Evolutionary conservation across 2,113 vertebrate species (phyloP).

Genomic region (Callocephalon fimbriatum): DNA sequence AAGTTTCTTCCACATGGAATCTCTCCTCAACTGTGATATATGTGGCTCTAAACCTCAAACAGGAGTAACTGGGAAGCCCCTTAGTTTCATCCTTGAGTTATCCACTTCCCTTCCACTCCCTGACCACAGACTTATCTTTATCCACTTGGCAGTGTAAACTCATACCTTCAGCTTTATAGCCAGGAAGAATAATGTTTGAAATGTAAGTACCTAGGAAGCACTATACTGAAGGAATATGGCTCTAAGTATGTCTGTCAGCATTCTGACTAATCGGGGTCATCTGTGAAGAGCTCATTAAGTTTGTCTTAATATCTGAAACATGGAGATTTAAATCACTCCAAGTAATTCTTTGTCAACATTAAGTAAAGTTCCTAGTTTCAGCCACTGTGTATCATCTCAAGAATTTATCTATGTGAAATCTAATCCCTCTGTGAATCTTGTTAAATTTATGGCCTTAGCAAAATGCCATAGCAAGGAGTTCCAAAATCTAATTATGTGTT

Average conservation of each 20-base stretch:
- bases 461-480: slow-evolving; percentile 17
- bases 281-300: not conserved
- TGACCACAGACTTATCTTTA: not conserved
- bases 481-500: slow-evolving; percentile 59
- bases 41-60: not conserved
- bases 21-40: not conserved
- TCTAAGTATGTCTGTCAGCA: not conserved
- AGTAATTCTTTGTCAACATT: slow-evolving; percentile 44
- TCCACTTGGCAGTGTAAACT: not conserved
- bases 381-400: not conserved
- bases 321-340: slow-evolving; percentile 22
- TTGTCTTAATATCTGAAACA: slow-evolving; percentile 24
- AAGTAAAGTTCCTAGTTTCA: slow-evolving; percentile 43
- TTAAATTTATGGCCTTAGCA: slow-evolving; percentile 51
- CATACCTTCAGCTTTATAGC: not conserved
- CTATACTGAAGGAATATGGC: not conserved
- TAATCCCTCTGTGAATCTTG: slow-evolving; percentile 34
- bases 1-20: not conserved
- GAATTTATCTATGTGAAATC: slow-evolving; percentile 42
- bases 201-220: not conserved
- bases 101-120: not conserved
- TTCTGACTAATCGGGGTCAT: slow-evolving; percentile 40
- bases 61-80: not conserved
- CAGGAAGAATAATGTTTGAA: not conserved
- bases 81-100: not conserved